Base-by-base conservation (phyloP, 2,888 invertebrate species). In the Xestia ashworthii region DNA sequence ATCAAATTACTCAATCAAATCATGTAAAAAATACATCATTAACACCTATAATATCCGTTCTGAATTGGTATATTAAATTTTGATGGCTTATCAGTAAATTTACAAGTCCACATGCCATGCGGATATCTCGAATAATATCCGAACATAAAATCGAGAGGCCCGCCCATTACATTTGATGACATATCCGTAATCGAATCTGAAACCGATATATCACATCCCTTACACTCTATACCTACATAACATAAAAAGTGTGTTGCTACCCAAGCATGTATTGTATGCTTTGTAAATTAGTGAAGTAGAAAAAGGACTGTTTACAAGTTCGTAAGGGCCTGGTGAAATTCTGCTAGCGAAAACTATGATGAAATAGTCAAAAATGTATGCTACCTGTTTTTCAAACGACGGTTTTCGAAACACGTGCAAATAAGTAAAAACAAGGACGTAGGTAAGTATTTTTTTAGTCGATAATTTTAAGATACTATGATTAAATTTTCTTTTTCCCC, bases 181-280 rank as follows among this genome's bases (percentile, higher is more conserved):
- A 74, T 86, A 80, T 86, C 86, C 83, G 76, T 83, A 86, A 88
- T 83, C 75, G 78, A 87, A 83, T 86, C 88, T 77, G 78, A 75
- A 68, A 74, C 46, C 78, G 62, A 81, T 83, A 77, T 81, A 75
- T 88, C 73, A 76, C 64, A 78, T 64, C 77, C 70, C 48, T 79
- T 71, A 71, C 70, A 58, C 12, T 44, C 50, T 38, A 38, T 65
- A 25, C 5, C n/a, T 38, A 67, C 41, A 22, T 71, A 25, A 8
- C 12, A 32, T 16, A 50, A 76, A 66, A 50, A 22, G 22, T 25
- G 4, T 41, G 25, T 50, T 16, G 71, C 41, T n/a, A 74, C n/a
- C 16, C 14, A 22, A 16, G 22, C 41, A 25, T 32, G 22, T 55
- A 25, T 74, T 32, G 22, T 55, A 25, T 74, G 44, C n/a, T 46